Evolutionary conservation across 1,140 invertebrate species (phyloP).

Genomic region (Aphaenogaster ashmeadi): DNA sequence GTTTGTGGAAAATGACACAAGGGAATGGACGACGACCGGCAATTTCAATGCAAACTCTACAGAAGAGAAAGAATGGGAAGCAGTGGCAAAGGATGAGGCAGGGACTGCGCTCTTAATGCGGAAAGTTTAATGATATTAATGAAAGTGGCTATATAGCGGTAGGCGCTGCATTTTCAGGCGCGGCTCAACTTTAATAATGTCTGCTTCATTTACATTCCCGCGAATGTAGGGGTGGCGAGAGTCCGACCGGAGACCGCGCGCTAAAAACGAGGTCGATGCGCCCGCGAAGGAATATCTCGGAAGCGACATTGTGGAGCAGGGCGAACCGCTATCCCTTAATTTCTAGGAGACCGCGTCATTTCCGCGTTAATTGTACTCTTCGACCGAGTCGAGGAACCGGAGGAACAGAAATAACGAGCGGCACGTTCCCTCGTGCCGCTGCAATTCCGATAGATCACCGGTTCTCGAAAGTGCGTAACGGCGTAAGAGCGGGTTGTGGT

Average conservation of each 20-base stretch:
- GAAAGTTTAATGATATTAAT: slow-evolving; percentile 79
- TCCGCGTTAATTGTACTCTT: slow-evolving; percentile 33
- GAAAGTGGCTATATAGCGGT: slow-evolving; percentile 70
- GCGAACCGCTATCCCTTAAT: slow-evolving; percentile 34
- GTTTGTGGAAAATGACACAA: slow-evolving; percentile 17
- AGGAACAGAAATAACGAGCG: not conserved
- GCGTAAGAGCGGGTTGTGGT: not conserved
- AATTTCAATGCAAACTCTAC: slow-evolving; percentile 73
- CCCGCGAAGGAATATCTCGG: slow-evolving; percentile 30
- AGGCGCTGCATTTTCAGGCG: slow-evolving; percentile 67
- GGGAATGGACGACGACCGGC: not conserved
- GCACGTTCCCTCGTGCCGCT: not conserved
- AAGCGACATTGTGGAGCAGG: not conserved
- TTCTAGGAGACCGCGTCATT: slow-evolving; percentile 11
- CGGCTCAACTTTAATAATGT: slow-evolving; percentile 74
- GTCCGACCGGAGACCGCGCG: slow-evolving; percentile 4
- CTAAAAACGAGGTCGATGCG: slow-evolving; percentile 54
- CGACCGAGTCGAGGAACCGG: not conserved
- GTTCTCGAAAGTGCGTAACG: slow-evolving; percentile 19
- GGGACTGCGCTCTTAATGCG: slow-evolving; percentile 64
- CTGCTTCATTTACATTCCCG: slow-evolving; percentile 75
- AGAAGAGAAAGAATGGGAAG: slow-evolving; percentile 48
- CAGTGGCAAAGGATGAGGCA: not conserved
- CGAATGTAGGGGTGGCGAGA: slow-evolving; percentile 39
- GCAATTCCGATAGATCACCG: slow-evolving; percentile 31